A percentile compares a stretch with the other conserved stretches of the same genome.
Evolutionary conservation across 2,888 invertebrate genomes (phyloP).

Genomic region (Brachypalpus laphriformis): DNA sequence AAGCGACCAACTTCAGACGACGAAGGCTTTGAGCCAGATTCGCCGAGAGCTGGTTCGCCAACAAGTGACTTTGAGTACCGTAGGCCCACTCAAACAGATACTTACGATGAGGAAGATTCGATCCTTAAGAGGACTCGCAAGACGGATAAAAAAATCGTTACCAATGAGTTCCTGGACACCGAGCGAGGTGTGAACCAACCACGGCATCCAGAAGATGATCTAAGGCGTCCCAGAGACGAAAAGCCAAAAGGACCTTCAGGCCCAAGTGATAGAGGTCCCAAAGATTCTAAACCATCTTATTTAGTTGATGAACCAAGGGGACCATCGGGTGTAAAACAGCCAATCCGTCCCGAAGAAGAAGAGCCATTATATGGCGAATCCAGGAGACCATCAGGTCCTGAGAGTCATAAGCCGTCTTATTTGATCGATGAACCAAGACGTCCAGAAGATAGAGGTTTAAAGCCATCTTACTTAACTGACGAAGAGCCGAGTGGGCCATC

Average conservation of each 20-base stretch:
- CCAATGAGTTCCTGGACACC: slow-evolving; percentile 51
- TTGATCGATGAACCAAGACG: slow-evolving; percentile 22
- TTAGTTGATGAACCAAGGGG: neutral
- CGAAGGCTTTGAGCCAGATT: slow-evolving; percentile 76
- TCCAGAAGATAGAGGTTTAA: neutral
- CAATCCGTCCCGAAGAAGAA: neutral
- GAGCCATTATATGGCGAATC: neutral
- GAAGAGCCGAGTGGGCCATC: neutral
- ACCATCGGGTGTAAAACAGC: neutral
- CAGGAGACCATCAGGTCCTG: neutral
- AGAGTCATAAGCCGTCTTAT: no score
- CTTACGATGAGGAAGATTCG: slow-evolving; percentile 58
- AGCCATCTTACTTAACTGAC: neutral
- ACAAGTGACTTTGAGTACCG: slow-evolving; percentile 84
- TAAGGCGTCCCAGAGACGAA: no score
- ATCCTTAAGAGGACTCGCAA: slow-evolving; percentile 30
- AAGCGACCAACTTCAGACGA: slow-evolving; percentile 72
- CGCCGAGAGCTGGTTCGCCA: slow-evolving; percentile 82
- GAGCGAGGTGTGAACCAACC: slow-evolving; percentile 30
- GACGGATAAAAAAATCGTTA: slow-evolving; percentile 41
- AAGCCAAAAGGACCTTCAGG: neutral
- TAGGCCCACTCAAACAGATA: slow-evolving; percentile 17
- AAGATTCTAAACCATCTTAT: neutral
- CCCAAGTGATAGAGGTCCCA: no score
- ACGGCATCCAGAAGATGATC: neutral